These are phyloP conservation scores for Euthynnus affinis DNA, from an alignment of 2,797 vertebrate genomes.

Conservation along the genomic window DNA sequence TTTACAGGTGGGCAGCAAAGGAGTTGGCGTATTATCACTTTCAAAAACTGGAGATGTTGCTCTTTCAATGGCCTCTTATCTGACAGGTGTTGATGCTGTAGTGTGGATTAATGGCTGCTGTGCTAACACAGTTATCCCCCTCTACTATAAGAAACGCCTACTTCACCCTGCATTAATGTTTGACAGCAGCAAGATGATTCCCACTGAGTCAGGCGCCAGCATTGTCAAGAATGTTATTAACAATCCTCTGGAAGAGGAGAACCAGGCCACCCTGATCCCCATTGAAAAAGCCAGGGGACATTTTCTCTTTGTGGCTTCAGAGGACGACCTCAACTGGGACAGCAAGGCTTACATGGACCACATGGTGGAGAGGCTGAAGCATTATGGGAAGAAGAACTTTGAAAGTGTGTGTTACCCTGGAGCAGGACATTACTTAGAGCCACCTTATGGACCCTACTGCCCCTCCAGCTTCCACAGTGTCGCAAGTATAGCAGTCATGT, in stretches of 20 bases:
- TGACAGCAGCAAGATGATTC: constrained; percentile 17
- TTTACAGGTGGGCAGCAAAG: constrained; percentile 76
- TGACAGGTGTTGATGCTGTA: constrained; percentile 80
- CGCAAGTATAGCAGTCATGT: constrained; percentile 5
- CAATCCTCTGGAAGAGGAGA: constrained; percentile 72
- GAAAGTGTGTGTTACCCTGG: constrained; percentile 66
- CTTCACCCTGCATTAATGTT: constrained; percentile 48
- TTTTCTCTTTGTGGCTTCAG: constrained; percentile 88
- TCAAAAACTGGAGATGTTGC: constrained; percentile 87
- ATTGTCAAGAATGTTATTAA: rapidly evolving
- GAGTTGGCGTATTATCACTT: constrained; percentile 83
- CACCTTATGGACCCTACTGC: constrained; percentile 70
- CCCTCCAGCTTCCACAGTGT: constrained; percentile 46
- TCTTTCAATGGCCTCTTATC: constrained; percentile 82
- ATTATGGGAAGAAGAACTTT: constrained; percentile 68
- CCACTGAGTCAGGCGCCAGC: constrained; percentile 33
- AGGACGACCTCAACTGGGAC: constrained; percentile 88
- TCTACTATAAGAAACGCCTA: constrained; percentile 74
- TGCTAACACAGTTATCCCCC: constrained; percentile 76
- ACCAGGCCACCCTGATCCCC: constrained; percentile 81
- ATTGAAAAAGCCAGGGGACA: constrained; percentile 83
- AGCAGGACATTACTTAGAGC: constrained; percentile 81
- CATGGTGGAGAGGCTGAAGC: constrained; percentile 76
- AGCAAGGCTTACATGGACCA: constrained; percentile 70
- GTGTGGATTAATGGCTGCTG: constrained; percentile 86